These are phyloP conservation scores for Xestoiulus laeticollis DNA, from an alignment of 2,888 invertebrate genomes.

Conservation along the genomic window DNA sequence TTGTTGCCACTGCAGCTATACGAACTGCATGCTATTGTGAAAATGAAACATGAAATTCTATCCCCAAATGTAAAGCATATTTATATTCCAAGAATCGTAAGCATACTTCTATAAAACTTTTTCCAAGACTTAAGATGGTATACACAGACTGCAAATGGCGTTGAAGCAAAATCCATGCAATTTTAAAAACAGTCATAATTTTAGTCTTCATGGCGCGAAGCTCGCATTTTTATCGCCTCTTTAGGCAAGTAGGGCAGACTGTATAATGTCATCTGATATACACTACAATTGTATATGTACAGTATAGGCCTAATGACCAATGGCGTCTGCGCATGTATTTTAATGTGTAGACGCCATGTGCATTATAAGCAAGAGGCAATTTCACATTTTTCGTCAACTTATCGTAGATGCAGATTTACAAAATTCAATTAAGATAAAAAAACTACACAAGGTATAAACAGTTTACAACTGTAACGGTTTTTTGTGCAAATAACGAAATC, in stretches of 20 bases:
- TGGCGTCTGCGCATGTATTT: background rate
- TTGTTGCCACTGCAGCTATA: background rate
- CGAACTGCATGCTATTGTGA: background rate
- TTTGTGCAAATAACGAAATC: background rate
- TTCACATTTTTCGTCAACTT: background rate
- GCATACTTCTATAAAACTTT: background rate
- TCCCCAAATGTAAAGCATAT: conserved; percentile 11
- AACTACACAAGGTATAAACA: background rate
- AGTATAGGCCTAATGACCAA: conserved; percentile 3
- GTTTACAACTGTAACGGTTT: background rate
- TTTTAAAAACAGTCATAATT: conserved; percentile 37
- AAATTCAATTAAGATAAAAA: conserved; percentile 27
- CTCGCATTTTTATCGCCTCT: conserved; percentile 34
- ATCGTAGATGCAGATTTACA: background rate
- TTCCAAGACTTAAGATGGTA: background rate
- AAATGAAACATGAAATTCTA: conserved; percentile 31
- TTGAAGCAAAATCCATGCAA: background rate
- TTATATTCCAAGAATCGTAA: background rate
- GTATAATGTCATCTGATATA: background rate
- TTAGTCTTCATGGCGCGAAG: background rate
- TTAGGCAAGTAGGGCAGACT: conserved; percentile 24
- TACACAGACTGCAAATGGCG: conserved; percentile 2
- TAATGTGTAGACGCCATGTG: background rate
- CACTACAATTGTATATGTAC: background rate
- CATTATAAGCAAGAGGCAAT: background rate